A percentile compares a stretch with the other conserved stretches of the same genome.
Conservation (phyloP, 2,888 invertebrate genomes). For the Metacarcinus magister region DNA sequence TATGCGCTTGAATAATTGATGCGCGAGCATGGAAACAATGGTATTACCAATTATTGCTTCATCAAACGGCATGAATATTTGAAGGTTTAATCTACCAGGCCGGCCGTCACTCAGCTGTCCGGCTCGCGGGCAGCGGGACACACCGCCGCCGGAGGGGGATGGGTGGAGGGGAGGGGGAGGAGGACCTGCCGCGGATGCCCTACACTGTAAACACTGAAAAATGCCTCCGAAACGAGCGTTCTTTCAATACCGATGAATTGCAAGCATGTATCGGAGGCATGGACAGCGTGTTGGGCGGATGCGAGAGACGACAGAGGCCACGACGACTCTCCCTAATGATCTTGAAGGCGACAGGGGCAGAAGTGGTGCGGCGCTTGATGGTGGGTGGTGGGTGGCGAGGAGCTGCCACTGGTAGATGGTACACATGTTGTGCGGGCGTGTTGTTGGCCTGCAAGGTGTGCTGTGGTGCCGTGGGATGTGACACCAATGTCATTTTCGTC, state of each 20-base stretch:
- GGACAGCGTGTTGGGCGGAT: background rate
- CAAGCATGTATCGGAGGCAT: background rate
- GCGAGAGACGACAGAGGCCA: background rate
- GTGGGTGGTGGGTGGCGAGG: background rate
- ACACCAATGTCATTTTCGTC: background rate
- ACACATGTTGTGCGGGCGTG: background rate
- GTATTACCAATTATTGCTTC: conserved; percentile 79
- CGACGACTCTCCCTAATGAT: background rate
- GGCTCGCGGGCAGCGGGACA: conserved; percentile 54
- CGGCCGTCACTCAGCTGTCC: conserved; percentile 59
- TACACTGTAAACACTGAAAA: conserved; percentile 49
- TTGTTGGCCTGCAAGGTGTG: background rate
- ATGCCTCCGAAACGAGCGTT: conserved; percentile 23
- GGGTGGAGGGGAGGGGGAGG: background rate
- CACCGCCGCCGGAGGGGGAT: background rate
- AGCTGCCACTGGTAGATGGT: background rate
- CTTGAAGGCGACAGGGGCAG: background rate
- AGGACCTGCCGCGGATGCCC: conserved; percentile 14
- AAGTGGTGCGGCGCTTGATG: background rate
- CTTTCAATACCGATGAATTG: conserved; percentile 37
- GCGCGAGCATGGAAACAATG: conserved; percentile 67
- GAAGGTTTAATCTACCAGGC: conserved; percentile 69
- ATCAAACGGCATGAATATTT: conserved; percentile 77
- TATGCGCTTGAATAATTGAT: conserved; percentile 68
- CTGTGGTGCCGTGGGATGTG: background rate